Evolutionary conservation across 2,113 vertebrate genomes (phyloP).

Genomic region (Polypterus bichir): DNA sequence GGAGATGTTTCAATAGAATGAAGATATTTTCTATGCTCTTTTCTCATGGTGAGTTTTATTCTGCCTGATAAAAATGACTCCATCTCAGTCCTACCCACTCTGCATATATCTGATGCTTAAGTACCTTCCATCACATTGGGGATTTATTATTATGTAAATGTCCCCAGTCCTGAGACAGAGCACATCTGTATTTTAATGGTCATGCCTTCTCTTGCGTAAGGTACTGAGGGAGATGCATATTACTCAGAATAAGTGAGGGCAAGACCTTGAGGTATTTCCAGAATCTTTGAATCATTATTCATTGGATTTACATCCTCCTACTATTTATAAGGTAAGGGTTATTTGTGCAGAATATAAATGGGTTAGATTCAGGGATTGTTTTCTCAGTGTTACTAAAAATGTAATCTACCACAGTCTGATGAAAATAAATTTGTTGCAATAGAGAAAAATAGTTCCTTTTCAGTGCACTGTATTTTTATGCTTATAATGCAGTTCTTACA

Average conservation of each 20-base stretch:
- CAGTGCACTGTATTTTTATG: too few species aligned
- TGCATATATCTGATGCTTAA: not conserved
- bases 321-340: constrained; percentile 18
- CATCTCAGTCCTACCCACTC: too few species aligned
- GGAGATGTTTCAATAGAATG: too few species aligned
- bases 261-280: constrained; percentile 42
- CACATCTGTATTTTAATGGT: not conserved
- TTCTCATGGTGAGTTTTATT: too few species aligned
- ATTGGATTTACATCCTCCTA: constrained; percentile 20
- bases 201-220: constrained; percentile 8
- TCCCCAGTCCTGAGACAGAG: constrained; percentile 12
- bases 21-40: too few species aligned
- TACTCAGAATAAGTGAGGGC: constrained; percentile 50
- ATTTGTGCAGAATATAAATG: constrained; percentile 19
- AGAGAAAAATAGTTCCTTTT: too few species aligned
- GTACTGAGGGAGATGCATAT: constrained; percentile 37
- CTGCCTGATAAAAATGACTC: too few species aligned
- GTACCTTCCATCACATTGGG: constrained; percentile 16
- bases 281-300: constrained; percentile 39
- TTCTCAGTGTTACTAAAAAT: not conserved
- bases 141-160: constrained; percentile 18
- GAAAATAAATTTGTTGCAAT: not conserved
- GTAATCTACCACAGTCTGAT: not conserved
- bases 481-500: too few species aligned
- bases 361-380: not conserved